Conservation (phyloP, 2,113 vertebrate genomes). For the Caranx ignobilis region DNA sequence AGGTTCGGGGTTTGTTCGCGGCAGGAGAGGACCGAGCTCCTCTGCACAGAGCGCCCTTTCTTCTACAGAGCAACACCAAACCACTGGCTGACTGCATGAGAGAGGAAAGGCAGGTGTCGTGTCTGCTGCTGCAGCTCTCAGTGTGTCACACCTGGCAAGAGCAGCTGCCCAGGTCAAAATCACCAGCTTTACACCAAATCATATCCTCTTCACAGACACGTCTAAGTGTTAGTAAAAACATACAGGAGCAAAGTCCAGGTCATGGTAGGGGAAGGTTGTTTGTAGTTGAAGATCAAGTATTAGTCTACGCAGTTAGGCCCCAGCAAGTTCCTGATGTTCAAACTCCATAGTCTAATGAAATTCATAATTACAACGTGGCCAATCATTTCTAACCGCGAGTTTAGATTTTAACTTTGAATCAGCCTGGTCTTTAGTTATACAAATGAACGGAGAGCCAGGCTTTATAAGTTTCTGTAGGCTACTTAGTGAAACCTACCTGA, state of each 20-base stretch:
- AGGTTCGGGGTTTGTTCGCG: neutral
- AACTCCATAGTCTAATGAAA: no score
- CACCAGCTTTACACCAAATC: neutral
- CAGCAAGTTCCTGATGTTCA: no score
- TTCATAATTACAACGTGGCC: no score
- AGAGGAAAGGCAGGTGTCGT: neutral
- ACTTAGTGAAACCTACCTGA: constrained; percentile 34
- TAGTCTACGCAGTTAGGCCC: no score
- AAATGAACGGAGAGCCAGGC: no score
- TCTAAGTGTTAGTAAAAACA: neutral
- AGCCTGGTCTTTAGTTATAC: no score
- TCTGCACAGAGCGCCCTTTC: neutral
- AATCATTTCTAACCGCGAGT: no score
- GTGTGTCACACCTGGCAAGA: constrained; percentile 22
- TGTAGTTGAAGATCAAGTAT: no score
- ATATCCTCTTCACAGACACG: neutral
- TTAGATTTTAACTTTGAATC: no score
- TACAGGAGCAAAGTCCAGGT: neutral
- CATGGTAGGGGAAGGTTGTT: neutral
- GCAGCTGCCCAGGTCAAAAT: constrained; percentile 46
- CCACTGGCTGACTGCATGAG: neutral
- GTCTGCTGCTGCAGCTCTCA: neutral
- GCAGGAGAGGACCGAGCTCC: neutral
- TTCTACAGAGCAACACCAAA: neutral
- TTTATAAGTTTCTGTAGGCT: no score